A percentile compares a stretch with the other conserved stretches of the same genome.
Evolutionary conservation across 2,797 vertebrate genomes (phyloP).

Genomic region (Characodon lateralis): DNA sequence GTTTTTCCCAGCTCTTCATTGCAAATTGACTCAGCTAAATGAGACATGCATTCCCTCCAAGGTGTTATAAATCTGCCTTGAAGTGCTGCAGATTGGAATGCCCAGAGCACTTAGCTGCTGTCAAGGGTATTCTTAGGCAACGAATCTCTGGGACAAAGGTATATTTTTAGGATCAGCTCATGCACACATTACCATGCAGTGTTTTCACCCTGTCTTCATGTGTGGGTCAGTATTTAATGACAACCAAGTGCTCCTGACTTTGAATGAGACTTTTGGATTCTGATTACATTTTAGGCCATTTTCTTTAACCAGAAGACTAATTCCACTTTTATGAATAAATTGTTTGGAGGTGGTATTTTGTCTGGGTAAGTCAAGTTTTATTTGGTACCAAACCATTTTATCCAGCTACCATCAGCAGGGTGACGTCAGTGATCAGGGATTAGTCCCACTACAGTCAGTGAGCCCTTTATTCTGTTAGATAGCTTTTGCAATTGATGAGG

Average conservation of each 20-base stretch:
- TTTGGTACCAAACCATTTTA: neutral
- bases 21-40: neutral
- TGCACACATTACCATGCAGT: conserved; percentile 3
- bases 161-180: conserved; percentile 23
- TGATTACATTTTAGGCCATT: conserved; percentile 24
- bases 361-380: conserved; percentile 16
- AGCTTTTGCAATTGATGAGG: conserved; percentile 2
- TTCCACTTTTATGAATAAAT: conserved; percentile 14
- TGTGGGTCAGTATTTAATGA: conserved; percentile 24
- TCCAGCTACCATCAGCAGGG: neutral
- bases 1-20: neutral
- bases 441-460: neutral
- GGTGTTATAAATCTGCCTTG: neutral
- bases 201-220: conserved; percentile 3
- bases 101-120: conserved; percentile 1
- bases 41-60: conserved; percentile 5
- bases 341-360: neutral
- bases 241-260: conserved; percentile 20
- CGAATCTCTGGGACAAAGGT: conserved; percentile 6
- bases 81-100: conserved; percentile 3
- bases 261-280: conserved; percentile 24
- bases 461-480: neutral
- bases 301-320: neutral
- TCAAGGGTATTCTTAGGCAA: conserved; percentile 1
- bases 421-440: neutral